Evolutionary conservation across 2,113 vertebrate species (phyloP).

Genomic region (Oreochromis niloticus): DNA sequence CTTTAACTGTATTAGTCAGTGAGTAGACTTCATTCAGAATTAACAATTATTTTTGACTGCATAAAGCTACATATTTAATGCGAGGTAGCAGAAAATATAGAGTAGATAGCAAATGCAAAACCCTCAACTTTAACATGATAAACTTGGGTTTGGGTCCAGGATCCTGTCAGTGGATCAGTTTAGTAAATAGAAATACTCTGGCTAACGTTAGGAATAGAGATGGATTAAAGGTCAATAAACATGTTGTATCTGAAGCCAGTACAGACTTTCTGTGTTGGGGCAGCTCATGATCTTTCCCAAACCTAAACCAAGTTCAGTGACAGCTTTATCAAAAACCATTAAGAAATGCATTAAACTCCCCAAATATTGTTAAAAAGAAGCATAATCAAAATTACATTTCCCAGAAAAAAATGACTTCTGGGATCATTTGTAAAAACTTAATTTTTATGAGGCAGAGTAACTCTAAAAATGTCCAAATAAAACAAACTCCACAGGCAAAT

Average conservation of each 20-base stretch:
- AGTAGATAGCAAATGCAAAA: neutral
- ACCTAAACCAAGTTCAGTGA: neutral
- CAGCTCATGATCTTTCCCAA: accelerated
- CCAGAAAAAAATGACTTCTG: neutral
- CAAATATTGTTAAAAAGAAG: neutral
- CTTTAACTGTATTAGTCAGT: neutral
- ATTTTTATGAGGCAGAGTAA: neutral
- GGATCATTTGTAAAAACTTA: accelerated
- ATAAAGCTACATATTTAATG: neutral
- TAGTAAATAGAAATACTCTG: neutral
- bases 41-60: neutral
- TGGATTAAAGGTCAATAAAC: neutral
- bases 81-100: neutral
- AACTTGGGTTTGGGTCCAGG: neutral
- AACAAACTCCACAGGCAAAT: neutral
- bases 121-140: neutral
- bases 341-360: neutral
- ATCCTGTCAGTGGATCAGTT: accelerated
- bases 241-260: neutral
- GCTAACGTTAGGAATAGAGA: neutral
- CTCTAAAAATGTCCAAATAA: neutral
- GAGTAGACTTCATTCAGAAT: neutral
- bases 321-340: no score
- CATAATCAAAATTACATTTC: neutral
- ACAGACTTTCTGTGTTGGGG: neutral